A percentile compares a stretch with the other conserved stretches of the same genome.
phyloP scores from a whole-genome alignment of 2,113 vertebrate genomes.

The Polyodon spathula region DNA sequence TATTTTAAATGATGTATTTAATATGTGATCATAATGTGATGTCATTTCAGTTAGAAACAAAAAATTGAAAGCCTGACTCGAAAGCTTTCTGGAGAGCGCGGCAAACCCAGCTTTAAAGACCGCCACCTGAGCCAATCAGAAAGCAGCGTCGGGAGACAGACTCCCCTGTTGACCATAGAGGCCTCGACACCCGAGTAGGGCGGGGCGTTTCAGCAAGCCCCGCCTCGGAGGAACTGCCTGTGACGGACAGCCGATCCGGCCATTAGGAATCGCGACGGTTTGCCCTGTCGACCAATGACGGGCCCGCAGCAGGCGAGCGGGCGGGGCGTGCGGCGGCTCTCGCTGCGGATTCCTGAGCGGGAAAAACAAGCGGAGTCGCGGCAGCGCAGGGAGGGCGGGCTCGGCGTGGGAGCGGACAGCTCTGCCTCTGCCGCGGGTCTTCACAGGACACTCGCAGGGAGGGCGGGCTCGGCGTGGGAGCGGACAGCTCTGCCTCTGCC shows the following conservation, averaged over 20 bases:
- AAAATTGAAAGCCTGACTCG: too few relatives aligned
- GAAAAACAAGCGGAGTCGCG: constrained; percentile 32
- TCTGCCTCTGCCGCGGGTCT: constrained; percentile 6
- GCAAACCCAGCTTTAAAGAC: background rate
- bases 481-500: too few relatives aligned
- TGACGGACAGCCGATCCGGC: constrained; percentile 27
- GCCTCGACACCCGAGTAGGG: background rate
- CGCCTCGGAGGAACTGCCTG: constrained; percentile 25
- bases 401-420: background rate
- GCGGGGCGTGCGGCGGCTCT: constrained; percentile 35
- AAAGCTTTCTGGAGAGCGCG: too few relatives aligned
- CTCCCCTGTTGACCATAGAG: background rate
- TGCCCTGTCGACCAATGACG: constrained; percentile 31
- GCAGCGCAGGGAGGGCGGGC: constrained; percentile 15
- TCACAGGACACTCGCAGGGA: too few relatives aligned
- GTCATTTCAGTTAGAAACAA: too few relatives aligned
- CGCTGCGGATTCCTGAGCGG: constrained; percentile 46
- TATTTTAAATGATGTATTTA: too few relatives aligned
- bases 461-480: too few relatives aligned
- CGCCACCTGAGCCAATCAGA: background rate
- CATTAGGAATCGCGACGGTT: constrained; percentile 26
- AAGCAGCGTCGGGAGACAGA: background rate
- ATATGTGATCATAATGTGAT: too few relatives aligned
- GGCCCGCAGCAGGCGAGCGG: constrained; percentile 13
- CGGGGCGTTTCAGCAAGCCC: background rate